Evolutionary conservation across 53 echinoderm and acorn worm genomes (phyloP).

Genomic region (Holothuria scabra): DNA sequence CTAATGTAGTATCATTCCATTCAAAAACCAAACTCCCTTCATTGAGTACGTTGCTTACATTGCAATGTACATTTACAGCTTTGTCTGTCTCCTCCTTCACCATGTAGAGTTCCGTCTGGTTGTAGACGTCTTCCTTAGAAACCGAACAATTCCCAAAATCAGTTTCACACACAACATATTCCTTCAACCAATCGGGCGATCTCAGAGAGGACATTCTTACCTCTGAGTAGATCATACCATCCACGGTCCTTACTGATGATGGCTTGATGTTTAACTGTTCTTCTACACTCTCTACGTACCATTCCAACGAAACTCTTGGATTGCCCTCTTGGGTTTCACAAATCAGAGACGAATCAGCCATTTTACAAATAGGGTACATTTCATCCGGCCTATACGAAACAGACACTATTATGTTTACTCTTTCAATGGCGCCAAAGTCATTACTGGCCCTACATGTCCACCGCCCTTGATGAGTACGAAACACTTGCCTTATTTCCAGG

Average conservation of each 20-base stretch:
- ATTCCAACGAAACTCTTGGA: constrained; percentile 4
- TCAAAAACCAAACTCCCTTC: constrained; percentile 6
- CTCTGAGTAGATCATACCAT: constrained; percentile 22
- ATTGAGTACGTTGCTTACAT: constrained; percentile 2
- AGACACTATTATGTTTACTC: background rate
- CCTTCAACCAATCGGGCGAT: constrained; percentile 12
- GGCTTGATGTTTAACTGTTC: background rate
- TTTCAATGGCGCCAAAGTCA: background rate
- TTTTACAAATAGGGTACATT: constrained; percentile 18
- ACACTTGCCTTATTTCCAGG: background rate
- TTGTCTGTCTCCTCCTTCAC: background rate
- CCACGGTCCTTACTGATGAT: background rate
- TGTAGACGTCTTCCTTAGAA: constrained; percentile 1
- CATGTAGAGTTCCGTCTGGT: background rate
- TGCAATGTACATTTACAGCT: constrained; percentile 7
- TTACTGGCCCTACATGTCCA: constrained; percentile 19
- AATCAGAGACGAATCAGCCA: background rate
- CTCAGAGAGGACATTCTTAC: background rate
- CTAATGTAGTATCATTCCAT: background rate
- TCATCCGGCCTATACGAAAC: constrained; percentile 11
- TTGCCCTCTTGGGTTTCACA: constrained; percentile 38
- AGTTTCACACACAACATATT: constrained; percentile 17
- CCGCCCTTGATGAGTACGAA: constrained; percentile 12
- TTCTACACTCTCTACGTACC: background rate
- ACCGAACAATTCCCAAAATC: constrained; percentile 15